Conservation (phyloP, 2,888 invertebrate species). For the Sinotaia quadrata region DNA sequence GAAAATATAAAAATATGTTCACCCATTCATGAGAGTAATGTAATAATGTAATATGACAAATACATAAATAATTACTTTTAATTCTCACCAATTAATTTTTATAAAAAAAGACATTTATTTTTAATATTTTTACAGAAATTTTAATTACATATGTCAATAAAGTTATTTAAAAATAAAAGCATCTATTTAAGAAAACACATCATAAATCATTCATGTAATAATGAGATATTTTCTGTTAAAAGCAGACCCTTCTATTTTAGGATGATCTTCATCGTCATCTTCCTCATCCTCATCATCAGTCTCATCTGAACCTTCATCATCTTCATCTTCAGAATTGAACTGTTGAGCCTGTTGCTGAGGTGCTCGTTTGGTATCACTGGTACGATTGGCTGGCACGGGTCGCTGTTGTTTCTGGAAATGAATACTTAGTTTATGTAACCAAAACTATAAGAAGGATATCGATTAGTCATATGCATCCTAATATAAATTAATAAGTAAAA, state of each 20-base stretch:
- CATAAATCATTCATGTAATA: no score
- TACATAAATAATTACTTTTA: no score
- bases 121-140: no score
- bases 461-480: background rate
- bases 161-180: no score
- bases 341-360: constrained; percentile 37
- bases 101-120: no score
- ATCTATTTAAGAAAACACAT: no score
- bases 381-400: background rate
- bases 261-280: constrained; percentile 60
- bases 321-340: constrained; percentile 59
- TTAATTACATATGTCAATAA: no score
- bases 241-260: constrained; percentile 52
- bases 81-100: no score
- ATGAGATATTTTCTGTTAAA: background rate
- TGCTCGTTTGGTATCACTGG: constrained; percentile 14
- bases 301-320: constrained; percentile 57
- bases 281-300: constrained; percentile 57
- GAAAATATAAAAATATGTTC: no score
- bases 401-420: background rate
- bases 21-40: no score
- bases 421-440: background rate
- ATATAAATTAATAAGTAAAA: background rate
- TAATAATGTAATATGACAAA: no score
- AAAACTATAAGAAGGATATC: background rate